phyloP scores from a whole-genome alignment of 2,113 vertebrate species.

The Catharus fuscescens region DNA sequence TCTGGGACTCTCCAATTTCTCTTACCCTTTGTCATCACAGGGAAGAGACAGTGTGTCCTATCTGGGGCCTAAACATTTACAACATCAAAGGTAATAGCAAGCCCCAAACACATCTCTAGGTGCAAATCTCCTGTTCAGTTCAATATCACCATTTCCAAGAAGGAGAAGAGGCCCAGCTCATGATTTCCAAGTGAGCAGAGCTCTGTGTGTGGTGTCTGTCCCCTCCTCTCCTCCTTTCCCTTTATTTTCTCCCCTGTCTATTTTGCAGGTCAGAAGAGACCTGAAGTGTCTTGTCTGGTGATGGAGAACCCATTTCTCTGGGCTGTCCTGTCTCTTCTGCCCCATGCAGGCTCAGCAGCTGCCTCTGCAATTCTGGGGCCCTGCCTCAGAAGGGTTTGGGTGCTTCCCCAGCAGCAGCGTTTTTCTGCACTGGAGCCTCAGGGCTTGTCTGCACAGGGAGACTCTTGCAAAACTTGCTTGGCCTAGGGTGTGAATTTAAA shows the following conservation, averaged over 20 bases:
- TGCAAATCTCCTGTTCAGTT: background rate
- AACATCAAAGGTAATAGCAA: background rate
- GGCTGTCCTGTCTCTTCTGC: background rate
- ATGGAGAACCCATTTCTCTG: background rate
- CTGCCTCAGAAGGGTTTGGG: background rate
- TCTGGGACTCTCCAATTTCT: background rate
- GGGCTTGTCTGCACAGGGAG: conserved; percentile 64
- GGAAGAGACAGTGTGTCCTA: background rate
- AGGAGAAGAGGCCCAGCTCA: background rate
- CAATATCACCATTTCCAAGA: background rate
- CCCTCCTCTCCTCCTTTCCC: background rate
- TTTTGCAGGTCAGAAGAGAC: background rate
- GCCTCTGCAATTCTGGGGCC: rapidly evolving
- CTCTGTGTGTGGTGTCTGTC: background rate
- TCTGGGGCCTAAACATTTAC: background rate
- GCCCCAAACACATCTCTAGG: background rate
- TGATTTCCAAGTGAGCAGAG: background rate
- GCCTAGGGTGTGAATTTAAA: conserved; percentile 62
- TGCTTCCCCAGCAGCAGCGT: conserved; percentile 16
- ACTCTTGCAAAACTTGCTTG: conserved; percentile 60
- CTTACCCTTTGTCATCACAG: background rate
- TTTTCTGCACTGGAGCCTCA: conserved; percentile 5
- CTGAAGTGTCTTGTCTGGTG: rapidly evolving
- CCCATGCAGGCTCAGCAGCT: background rate
- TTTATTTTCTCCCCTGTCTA: background rate